These are phyloP conservation scores for Sterrhoptilus dennistouni DNA, from an alignment of 2,113 vertebrate genomes.

Conservation along the genomic window DNA sequence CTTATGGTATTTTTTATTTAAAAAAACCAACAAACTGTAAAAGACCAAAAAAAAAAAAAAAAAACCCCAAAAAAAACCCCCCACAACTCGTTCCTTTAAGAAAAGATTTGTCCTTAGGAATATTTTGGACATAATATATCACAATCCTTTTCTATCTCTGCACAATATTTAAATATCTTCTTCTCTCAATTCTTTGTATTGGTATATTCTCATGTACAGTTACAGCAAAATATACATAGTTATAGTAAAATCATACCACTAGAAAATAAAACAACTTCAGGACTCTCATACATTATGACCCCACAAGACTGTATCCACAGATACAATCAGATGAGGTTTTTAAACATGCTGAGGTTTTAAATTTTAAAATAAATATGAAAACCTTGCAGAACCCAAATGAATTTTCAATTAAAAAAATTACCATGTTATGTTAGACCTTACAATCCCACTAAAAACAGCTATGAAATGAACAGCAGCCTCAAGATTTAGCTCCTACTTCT, in stretches of 20 bases:
- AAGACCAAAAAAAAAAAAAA: too few relatives aligned
- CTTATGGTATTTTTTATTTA: neutral
- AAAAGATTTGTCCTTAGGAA: neutral
- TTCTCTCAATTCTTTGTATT: neutral
- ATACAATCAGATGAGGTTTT: neutral
- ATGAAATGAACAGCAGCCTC: neutral
- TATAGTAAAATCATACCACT: neutral
- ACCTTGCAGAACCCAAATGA: neutral
- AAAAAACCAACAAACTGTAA: neutral
- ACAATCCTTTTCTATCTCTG: neutral
- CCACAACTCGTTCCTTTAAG: neutral
- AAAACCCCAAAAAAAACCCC: too few relatives aligned
- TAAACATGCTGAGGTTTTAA: neutral
- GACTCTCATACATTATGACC: neutral
- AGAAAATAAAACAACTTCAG: neutral
- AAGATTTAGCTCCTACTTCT: neutral
- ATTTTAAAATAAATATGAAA: neutral
- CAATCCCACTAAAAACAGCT: neutral
- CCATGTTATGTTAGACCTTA: neutral
- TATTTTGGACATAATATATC: neutral
- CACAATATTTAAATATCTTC: neutral
- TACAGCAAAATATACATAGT: neutral
- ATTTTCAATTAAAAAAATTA: neutral
- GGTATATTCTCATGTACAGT: neutral
- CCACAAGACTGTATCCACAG: neutral